Evolutionary conservation across 1,140 invertebrate genomes (phyloP).

Genomic region (Vollenhovia emeryi): DNA sequence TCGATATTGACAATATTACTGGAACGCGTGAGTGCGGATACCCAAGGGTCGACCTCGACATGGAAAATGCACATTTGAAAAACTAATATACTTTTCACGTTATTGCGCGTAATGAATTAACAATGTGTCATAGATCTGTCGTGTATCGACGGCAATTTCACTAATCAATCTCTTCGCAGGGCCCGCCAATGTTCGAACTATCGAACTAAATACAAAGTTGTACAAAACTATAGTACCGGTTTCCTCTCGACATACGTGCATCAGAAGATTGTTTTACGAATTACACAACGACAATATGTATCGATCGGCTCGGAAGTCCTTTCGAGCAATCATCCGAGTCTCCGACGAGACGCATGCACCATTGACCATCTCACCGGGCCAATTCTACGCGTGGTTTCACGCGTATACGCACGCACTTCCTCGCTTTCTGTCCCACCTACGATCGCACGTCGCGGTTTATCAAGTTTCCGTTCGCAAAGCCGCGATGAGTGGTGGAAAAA

Average conservation of each 20-base stretch:
- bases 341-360: background rate
- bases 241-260: background rate
- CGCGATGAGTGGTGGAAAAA: background rate
- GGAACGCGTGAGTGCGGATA: background rate
- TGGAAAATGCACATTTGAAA: background rate
- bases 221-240: background rate
- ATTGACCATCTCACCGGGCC: background rate
- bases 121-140: background rate
- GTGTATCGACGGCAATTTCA: background rate
- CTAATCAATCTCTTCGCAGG: background rate
- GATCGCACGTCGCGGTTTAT: background rate
- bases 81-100: background rate
- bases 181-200: background rate
- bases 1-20: background rate
- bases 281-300: conserved; percentile 2
- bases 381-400: background rate
- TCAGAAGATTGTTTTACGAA: background rate
- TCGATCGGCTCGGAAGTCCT: background rate
- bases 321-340: background rate
- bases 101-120: background rate
- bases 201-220: background rate
- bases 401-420: background rate
- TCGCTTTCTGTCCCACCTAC: background rate
- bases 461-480: background rate
- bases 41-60: background rate